phyloP scores from a whole-genome alignment of 2,797 vertebrate genomes.

The Coregonus suidteri region DNA sequence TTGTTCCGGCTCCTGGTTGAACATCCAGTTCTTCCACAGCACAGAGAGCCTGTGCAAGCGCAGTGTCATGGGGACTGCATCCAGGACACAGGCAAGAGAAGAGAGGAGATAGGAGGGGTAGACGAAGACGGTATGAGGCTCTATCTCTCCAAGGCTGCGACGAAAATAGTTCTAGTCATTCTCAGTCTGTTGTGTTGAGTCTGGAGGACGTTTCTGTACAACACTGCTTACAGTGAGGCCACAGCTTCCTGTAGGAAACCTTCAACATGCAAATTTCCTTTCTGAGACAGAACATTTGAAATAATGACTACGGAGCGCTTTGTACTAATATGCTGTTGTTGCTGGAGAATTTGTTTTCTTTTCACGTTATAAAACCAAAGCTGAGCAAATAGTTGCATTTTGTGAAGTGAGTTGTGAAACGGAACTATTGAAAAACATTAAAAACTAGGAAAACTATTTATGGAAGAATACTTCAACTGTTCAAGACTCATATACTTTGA shows the following conservation, averaged over 20 bases:
- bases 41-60: conserved; percentile 80
- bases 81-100: conserved; percentile 55
- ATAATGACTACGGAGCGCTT: conserved; percentile 18
- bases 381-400: not conserved
- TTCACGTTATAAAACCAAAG: conserved; percentile 32
- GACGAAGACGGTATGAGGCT: not conserved
- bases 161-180: conserved; percentile 13
- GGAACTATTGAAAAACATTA: not conserved
- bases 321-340: conserved; percentile 8
- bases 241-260: conserved; percentile 86
- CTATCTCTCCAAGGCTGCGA: not conserved
- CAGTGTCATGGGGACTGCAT: conserved; percentile 74
- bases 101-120: conserved; percentile 26
- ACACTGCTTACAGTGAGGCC: conserved; percentile 67
- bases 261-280: conserved; percentile 75
- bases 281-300: conserved; percentile 33
- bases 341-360: conserved; percentile 57
- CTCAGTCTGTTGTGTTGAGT: not conserved
- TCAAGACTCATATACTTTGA: not conserved
- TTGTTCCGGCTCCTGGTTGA: conserved; percentile 81
- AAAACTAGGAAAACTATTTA: not conserved
- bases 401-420: not conserved
- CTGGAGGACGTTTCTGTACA: conserved; percentile 46
- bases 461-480: not conserved
- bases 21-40: conserved; percentile 89